Base-by-base conservation (phyloP, 2,797 vertebrate species). In the Malacoraja senta region DNA sequence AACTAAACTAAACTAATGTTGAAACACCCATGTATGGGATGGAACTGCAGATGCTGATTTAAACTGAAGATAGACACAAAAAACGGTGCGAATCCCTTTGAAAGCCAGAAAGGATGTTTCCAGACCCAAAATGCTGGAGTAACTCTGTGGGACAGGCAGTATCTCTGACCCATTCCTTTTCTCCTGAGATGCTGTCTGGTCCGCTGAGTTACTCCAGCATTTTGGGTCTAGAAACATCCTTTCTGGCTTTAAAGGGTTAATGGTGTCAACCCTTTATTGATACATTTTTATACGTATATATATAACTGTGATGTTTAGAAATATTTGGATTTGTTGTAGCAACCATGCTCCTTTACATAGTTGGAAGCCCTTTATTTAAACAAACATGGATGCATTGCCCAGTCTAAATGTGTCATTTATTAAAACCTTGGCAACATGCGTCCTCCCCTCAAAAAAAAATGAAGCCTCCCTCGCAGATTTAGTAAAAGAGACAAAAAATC, bases 321-420 rank as follows among this genome's bases (percentile, higher is more conserved):
- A 91, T 95, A 95, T 95, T 95, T 94, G 95, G 94, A 94, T 95
- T 94, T 96, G 96, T 96, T 96, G 97, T 96, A 97, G 97, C 97
- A 97, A 97, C 96, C 94, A 94, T 94, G 95, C 96, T 96, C 95
- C 95, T 95, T 92, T 76, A 94, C 95, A 96, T 95, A 91, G 94
- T 94, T 81, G 95, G 96, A 96, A 96, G 95, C 79, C 58, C 90
- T 94, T 94, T 93, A 78, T 95, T 94, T 94, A 96, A 97, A 96
- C 95, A 96, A 96, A 97, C 95, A 94, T 94, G 95, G 95, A 95
- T 95, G 94, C 95, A 95, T 94, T 94, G 94, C 94, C 95, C 95
- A 95, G 95, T 94, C 94, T 94, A 95, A 97, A 97, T 97, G 96
- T 97, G 96, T 94, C 94, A 97, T 94, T 94, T 96, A 97, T 97